Evolutionary conservation across 2,113 vertebrate genomes (phyloP).

Genomic region (Passer montanus): DNA sequence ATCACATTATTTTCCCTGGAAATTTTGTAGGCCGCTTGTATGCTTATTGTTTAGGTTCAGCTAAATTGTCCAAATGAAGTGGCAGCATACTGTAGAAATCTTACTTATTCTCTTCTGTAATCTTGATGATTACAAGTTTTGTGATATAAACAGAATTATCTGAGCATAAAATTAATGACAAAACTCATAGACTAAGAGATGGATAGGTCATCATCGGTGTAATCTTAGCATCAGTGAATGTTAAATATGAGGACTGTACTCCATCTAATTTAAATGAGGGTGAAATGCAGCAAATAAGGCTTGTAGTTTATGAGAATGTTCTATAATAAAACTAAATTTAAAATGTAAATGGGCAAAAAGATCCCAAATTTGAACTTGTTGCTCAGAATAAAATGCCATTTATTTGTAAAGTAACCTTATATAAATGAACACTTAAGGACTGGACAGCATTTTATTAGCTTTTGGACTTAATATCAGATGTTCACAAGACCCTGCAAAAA

Average conservation of each 20-base stretch:
- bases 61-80: neutral
- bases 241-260: neutral
- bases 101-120: neutral
- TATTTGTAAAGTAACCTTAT: neutral
- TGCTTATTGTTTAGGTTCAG: neutral
- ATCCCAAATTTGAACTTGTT: neutral
- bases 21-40: neutral
- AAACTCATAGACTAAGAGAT: neutral
- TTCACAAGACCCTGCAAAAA: neutral
- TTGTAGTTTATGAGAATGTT: neutral
- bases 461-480: neutral
- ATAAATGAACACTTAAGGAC: neutral
- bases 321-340: neutral
- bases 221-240: neutral
- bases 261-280: neutral
- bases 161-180: neutral
- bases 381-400: neutral
- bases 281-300: neutral
- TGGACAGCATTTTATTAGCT: neutral
- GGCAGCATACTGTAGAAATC: neutral
- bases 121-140: neutral
- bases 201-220: fast-evolving
- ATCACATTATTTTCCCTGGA: neutral
- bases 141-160: neutral
- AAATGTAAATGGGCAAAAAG: neutral